These are phyloP conservation scores for Synchiropus splendidus DNA, from an alignment of 2,113 vertebrate species.

Conservation along the genomic window DNA sequence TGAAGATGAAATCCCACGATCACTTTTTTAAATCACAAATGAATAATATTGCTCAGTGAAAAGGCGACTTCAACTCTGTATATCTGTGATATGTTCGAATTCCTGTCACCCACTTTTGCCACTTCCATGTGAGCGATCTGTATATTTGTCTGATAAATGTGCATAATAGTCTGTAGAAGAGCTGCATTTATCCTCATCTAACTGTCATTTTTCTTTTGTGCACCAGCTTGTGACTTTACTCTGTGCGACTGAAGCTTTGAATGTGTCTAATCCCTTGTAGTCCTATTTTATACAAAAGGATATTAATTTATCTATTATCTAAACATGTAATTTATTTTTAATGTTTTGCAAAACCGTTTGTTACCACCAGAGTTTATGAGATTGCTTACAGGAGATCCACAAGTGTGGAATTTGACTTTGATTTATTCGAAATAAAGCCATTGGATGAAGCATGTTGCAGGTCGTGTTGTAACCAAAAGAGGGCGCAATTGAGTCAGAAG, in stretches of 20 bases:
- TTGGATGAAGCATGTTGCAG: background rate
- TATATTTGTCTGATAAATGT: constrained; percentile 61
- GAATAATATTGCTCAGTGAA: too few species aligned
- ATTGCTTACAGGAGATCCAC: too few species aligned
- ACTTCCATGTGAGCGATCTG: constrained; percentile 22
- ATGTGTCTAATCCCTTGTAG: constrained; percentile 44
- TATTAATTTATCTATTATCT: constrained; percentile 70
- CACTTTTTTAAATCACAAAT: too few species aligned
- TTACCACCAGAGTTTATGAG: constrained; percentile 51
- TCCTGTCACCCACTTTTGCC: too few species aligned
- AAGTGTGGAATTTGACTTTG: too few species aligned
- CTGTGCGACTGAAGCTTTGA: too few species aligned
- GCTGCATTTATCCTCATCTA: constrained; percentile 45
- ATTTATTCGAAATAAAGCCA: too few species aligned
- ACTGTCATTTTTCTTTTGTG: constrained; percentile 13
- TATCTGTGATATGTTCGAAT: too few species aligned
- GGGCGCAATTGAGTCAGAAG: constrained; percentile 32
- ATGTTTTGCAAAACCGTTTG: constrained; percentile 44
- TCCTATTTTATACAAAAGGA: constrained; percentile 53
- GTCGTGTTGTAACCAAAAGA: constrained; percentile 15
- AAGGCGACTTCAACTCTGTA: too few species aligned
- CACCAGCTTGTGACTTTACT: too few species aligned
- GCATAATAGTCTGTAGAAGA: constrained; percentile 37
- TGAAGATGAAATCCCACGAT: too few species aligned
- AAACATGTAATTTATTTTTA: constrained; percentile 70